Evolutionary conservation across 2,888 invertebrate genomes (phyloP).

Genomic region (Tipula confusa): DNA sequence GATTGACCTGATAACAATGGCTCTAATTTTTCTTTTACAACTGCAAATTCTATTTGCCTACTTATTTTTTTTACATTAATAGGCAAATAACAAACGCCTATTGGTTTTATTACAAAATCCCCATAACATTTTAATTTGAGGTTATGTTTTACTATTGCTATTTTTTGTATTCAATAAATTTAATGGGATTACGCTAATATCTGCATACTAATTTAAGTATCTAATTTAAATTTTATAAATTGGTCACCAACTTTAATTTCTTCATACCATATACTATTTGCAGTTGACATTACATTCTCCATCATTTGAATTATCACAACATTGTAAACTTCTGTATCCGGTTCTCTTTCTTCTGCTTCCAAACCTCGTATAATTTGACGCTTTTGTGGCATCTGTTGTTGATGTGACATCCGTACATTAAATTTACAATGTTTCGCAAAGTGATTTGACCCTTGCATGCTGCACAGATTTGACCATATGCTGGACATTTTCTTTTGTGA

Average conservation of each 20-base stretch:
- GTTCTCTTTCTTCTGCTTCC: no score
- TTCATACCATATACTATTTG: no score
- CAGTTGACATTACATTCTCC: no score
- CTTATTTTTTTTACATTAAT: not conserved
- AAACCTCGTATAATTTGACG: no score
- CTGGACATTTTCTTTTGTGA: no score
- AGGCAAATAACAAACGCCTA: not conserved
- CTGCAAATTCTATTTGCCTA: not conserved
- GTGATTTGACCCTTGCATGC: no score
- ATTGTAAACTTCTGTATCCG: no score
- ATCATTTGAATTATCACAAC: no score
- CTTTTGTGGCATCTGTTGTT: no score
- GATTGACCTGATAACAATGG: not conserved
- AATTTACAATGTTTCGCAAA: no score
- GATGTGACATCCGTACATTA: no score
- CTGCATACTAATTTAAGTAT: not conserved
- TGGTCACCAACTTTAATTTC: not conserved
- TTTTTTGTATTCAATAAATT: not conserved
- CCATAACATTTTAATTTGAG: not conserved
- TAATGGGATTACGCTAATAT: not conserved
- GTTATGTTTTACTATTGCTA: not conserved
- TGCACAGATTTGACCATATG: no score
- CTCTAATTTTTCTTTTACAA: not conserved
- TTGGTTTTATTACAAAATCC: not conserved
- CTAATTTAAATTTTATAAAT: not conserved